Evolutionary conservation across 1,140 invertebrate genomes (phyloP), one percentile per base, ranked within the genome.

Genomic region (Drosophila mojavensis): DNA sequence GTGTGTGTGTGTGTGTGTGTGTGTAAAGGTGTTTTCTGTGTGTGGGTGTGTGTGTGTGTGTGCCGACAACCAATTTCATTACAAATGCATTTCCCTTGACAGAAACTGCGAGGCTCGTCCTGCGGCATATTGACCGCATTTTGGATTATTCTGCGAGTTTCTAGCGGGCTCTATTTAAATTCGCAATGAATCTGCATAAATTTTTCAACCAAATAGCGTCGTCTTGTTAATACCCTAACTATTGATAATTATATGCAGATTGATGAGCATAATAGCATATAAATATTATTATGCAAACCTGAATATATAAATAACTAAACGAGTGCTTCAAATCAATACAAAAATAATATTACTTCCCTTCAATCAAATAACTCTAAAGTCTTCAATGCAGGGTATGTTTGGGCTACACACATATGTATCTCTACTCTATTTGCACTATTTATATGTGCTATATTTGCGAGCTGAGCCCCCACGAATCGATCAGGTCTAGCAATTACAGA

Each of bases 181-280:
- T 84, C 78, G 63, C 70, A 84, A 89, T 84, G 84, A 89, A 84
- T 89, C 81, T 89, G 84, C 84, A 89, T 89, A 89, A 74, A 89
- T 81, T 84, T 77, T 55, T 30, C 36, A 33, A 47, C 30, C 36
- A 50, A 30, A 50, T 33, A 54, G 51, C 56, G 33, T 15, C 55
- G 24, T 28, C 11, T 50, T 28, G 10, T 26, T 59, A 59, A n/a
- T 67, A 61, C 64, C 56, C 70, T 68, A 4, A 11, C 3, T 11
- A 39, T 39, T 39, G 36, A 2, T 39, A 36, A 36, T 36, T 36
- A 39, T 10, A 36, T 11, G 10, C 2, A 11, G 11, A 39, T 39
- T 39, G 36, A 7, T 3, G 3, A 36, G 7, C 6, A 0, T 9
- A 10, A 36, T 2, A 24, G 1, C 3, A 24, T 24, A 24, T 24